Evolutionary conservation across 2,888 invertebrate genomes (phyloP).

Genomic region (Blastobasis adustella): DNA sequence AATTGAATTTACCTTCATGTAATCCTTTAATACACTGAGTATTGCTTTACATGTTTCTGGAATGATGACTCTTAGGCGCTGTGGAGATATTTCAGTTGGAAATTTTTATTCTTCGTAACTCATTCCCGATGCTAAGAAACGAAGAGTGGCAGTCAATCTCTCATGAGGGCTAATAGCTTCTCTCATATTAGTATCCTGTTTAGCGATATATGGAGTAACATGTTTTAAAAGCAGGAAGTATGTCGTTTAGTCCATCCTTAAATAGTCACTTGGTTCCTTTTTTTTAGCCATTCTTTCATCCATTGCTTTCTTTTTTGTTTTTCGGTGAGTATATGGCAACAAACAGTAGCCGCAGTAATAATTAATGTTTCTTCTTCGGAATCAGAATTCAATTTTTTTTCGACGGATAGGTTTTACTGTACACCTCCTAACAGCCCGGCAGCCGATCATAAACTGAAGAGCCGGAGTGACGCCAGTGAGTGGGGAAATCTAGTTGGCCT

Average conservation of each 20-base stretch:
- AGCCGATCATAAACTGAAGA: background rate
- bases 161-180: conserved; percentile 5
- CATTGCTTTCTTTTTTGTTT: conserved; percentile 1
- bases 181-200: conserved; percentile 4
- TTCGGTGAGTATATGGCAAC: conserved; percentile 1
- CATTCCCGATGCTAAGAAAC: conserved; percentile 6
- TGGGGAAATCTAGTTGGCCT: conserved; percentile 1
- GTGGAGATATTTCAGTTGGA: too few species aligned
- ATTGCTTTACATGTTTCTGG: too few species aligned
- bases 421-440: background rate
- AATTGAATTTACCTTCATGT: too few species aligned
- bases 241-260: too few species aligned
- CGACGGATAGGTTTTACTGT: too few species aligned
- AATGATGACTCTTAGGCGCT: too few species aligned
- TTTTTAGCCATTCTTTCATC: conserved; percentile 3
- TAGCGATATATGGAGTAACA: background rate
- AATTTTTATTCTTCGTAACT: background rate
- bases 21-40: too few species aligned
- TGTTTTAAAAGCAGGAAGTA: too few species aligned
- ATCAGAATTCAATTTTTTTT: background rate
- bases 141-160: conserved; percentile 5
- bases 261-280: background rate
- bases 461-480: conserved; percentile 1
- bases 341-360: conserved; percentile 1
- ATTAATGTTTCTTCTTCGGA: conserved; percentile 1